Evolutionary conservation across 2,113 vertebrate genomes (phyloP), one percentile per base, ranked within the genome.

Genomic region (Nymphicus hollandicus): DNA sequence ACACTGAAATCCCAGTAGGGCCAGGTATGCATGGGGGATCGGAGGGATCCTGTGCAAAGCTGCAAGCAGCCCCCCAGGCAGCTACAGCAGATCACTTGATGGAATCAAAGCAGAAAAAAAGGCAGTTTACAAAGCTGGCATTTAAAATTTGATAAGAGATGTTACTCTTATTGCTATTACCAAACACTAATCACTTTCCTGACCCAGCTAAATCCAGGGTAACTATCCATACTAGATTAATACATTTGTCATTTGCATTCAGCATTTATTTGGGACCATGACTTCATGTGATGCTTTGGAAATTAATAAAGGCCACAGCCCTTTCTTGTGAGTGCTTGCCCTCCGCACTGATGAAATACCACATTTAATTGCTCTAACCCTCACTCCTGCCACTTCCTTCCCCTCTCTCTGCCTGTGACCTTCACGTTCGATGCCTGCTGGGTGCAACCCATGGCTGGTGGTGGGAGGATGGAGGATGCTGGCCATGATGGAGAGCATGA

Each of bases 11-110:
- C 47, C 52, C 66, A 3, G 1, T 2, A 0, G 0, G 56, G 22
- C n/a, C 61, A 81, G 17, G 15, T 8, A 11, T 3, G 4, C 29
- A 1, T 0, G 0, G 7, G 46, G 35, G 3, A 39, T 31, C 2
- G 1, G 61, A 43, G 63, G 28, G 52, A 33, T 19, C 64, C 6
- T 0, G 0, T 19, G 58, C 53, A 43, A 41, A 85, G 46, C 2
- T 1, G 66, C 39, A 37, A 0, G 0, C 53, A 65, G 46, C 4
- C 28, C 52, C 29, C 29, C 5, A 2, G 47, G 13, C 17, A 81
- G 66, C 27, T 86, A 66, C n/a, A 4, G 3, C 70, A 35, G 22
- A 29, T n/a, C 4, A 0, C 39, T 49, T 4, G 3, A 22, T 41
- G 35, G 71, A 63, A 29, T 19, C 43, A 60, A 8, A 3, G 69